Conservation (phyloP, 2,113 vertebrate species). For the Platanista minor region DNA sequence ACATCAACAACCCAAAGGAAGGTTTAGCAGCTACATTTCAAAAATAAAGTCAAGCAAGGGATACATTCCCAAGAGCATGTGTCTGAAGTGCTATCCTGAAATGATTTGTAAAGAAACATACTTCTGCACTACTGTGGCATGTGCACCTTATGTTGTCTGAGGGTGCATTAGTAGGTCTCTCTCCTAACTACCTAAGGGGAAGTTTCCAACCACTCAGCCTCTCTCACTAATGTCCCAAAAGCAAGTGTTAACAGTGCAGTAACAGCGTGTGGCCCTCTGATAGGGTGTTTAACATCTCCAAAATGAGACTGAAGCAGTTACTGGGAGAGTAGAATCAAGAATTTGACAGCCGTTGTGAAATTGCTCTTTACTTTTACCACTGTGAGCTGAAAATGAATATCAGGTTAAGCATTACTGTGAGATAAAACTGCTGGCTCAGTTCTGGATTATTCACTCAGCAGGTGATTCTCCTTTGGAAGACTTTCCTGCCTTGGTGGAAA, state of each 20-base stretch:
- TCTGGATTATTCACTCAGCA: constrained; percentile 47
- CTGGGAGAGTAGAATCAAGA: constrained; percentile 54
- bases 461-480: constrained; percentile 14
- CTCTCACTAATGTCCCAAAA: constrained; percentile 53
- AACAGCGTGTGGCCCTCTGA: constrained; percentile 50
- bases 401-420: background rate
- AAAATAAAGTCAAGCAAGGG: constrained; percentile 37
- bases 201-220: constrained; percentile 36
- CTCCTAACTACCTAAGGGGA: constrained; percentile 60
- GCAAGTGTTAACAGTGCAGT: constrained; percentile 54
- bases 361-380: constrained; percentile 50
- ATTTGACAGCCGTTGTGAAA: constrained; percentile 73
- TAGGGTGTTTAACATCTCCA: constrained; percentile 60
- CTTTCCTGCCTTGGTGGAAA: background rate
- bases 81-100: constrained; percentile 72
- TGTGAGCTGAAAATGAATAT: constrained; percentile 58
- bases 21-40: constrained; percentile 40
- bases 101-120: constrained; percentile 79
- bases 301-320: constrained; percentile 57
- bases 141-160: constrained; percentile 4
- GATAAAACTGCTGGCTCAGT: constrained; percentile 43
- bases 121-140: constrained; percentile 51
- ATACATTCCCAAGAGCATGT: constrained; percentile 64
- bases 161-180: constrained; percentile 43
- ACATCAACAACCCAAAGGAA: constrained; percentile 43